These are phyloP conservation scores for Catharus minimus DNA, from an alignment of 2,113 vertebrate species.

Conservation along the genomic window DNA sequence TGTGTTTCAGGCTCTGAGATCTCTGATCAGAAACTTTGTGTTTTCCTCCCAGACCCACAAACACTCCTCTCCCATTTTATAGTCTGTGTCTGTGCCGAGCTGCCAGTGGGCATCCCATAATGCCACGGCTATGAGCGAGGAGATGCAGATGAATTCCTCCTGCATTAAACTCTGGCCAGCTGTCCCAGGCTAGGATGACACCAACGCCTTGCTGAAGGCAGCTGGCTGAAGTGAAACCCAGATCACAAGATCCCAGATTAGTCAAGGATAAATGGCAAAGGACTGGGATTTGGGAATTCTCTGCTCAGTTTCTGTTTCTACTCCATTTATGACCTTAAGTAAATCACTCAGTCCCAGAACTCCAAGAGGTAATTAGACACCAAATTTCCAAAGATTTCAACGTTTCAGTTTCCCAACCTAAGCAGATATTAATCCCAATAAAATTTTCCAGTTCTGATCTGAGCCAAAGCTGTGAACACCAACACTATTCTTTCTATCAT, in stretches of 20 bases:
- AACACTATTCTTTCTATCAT: background rate
- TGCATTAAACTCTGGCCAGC: background rate
- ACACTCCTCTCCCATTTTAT: background rate
- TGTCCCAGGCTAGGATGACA: conserved; percentile 40
- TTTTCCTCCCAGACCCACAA: background rate
- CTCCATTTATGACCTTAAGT: conserved; percentile 5
- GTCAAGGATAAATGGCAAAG: background rate
- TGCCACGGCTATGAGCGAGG: background rate
- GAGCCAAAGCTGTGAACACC: background rate
- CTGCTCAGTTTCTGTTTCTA: conserved; percentile 10
- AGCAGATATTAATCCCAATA: background rate
- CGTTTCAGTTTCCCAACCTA: background rate
- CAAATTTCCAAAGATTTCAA: background rate
- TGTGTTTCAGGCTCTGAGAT: background rate
- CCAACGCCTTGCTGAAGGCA: background rate
- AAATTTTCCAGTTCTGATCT: background rate
- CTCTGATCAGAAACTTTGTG: background rate
- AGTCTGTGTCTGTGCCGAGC: background rate
- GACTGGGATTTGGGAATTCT: conserved; percentile 21
- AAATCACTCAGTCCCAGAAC: background rate
- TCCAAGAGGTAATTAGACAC: background rate
- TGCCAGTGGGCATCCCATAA: background rate
- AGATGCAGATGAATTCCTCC: background rate
- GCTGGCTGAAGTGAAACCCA: conserved; percentile 29
- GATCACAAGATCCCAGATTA: background rate